A percentile compares a stretch with the other conserved stretches of the same genome.
These are phyloP conservation scores for Odontophorus gujanensis DNA, from an alignment of 2,113 vertebrate genomes.

Conservation along the genomic window DNA sequence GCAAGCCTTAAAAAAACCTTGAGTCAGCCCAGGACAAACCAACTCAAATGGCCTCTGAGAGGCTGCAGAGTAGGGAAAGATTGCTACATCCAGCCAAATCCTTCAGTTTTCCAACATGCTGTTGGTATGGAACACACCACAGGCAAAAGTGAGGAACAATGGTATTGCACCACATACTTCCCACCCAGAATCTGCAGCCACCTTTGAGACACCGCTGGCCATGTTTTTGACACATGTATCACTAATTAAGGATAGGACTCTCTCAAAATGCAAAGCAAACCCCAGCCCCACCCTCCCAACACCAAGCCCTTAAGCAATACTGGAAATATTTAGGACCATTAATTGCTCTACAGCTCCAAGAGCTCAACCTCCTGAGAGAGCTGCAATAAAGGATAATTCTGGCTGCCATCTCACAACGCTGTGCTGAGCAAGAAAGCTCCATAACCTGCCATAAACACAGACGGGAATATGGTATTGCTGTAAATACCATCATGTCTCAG, in stretches of 20 bases:
- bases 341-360: conserved; percentile 20
- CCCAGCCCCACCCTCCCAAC: neutral
- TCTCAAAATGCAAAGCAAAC: neutral
- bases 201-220: neutral
- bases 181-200: neutral
- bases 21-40: neutral
- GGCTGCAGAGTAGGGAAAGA: neutral
- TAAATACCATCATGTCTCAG: conserved; percentile 44
- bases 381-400: conserved; percentile 17
- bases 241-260: neutral
- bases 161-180: neutral
- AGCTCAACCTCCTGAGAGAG: neutral
- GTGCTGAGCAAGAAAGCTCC: neutral
- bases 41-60: neutral
- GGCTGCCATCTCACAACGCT: conserved; percentile 16
- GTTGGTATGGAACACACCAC: neutral
- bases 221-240: neutral
- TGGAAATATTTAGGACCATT: neutral
- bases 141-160: neutral
- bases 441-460: conserved; percentile 15
- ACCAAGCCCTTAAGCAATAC: conserved; percentile 6
- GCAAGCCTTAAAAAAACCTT: neutral
- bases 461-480: conserved; percentile 8
- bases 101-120: neutral
- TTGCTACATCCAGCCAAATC: neutral